Evolutionary conservation across 1,140 invertebrate species (phyloP), one percentile per base, ranked within the genome.

Genomic region (Zaprionus capensis): DNA sequence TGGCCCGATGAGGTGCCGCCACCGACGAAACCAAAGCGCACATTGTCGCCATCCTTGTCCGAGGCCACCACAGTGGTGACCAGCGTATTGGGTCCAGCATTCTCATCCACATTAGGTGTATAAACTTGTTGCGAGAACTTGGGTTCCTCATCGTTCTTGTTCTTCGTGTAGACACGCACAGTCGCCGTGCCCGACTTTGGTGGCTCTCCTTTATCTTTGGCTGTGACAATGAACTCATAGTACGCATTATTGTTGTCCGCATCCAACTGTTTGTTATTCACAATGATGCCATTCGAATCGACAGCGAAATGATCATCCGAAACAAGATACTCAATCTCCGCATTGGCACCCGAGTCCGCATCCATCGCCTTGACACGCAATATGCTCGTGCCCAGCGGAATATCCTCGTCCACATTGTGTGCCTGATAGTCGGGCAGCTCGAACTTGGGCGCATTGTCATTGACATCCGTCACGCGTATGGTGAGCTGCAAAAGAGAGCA

Each of bases 41-140:
- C 97, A 93, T 98, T 98, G 90, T 99, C 98, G 57, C 98, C 98
- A 92, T 99, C 98, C 93, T 98, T 99, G 91, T 99, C 98, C 4
- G 97, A 98, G 0, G 98, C 98, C 1, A 98, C 97, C 0, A 98
- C 98, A 14, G 98, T 99, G 9, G 98, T 98, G 0, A 98, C 98
- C 9, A 99, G 93, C 2, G 98, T 98, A 86, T 98, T 98, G 0
- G 97, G 97, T 2, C 98, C 98, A 14, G 98, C 98, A 93, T 98
- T 99, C 93, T 98, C 98, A 92, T 99, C 98, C 2, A 98, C 97
- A 93, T 98, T 99, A 0, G 98, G 98, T 1, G 98, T 98, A 91
- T 99, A 99, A 0, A 99, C 98, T 94, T 98, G 97, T 81, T 99
- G 98, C 1, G 97, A 98, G 93, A 98, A 99, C 93, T 98, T 98